These are phyloP conservation scores for Epinotia nisella DNA, from an alignment of 2,888 invertebrate species.

Conservation along the genomic window DNA sequence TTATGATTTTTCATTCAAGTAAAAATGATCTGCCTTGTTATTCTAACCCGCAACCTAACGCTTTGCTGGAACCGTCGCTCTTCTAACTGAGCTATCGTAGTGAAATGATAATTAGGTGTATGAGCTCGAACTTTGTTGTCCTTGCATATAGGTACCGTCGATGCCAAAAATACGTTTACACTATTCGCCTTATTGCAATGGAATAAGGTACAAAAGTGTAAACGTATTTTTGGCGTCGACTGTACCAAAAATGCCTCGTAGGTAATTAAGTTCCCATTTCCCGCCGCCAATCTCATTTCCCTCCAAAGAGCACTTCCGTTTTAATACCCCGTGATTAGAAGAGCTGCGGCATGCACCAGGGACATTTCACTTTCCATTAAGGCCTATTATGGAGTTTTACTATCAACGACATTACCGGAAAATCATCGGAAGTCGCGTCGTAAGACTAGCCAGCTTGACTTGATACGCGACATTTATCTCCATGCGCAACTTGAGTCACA, in stretches of 20 bases:
- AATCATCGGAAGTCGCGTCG: slow-evolving; percentile 34
- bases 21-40: too few species aligned
- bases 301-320: slow-evolving; percentile 8
- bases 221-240: too few species aligned
- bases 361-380: slow-evolving; percentile 25
- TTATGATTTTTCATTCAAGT: too few species aligned
- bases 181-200: too few species aligned
- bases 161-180: too few species aligned
- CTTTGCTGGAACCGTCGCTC: too few species aligned
- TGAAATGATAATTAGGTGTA: not conserved
- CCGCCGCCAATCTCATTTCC: slow-evolving; percentile 19
- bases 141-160: too few species aligned
- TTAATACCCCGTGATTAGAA: slow-evolving; percentile 4
- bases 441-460: slow-evolving; percentile 9
- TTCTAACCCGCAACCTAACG: too few species aligned
- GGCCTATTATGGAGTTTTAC: slow-evolving; percentile 23
- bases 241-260: slow-evolving; percentile 17
- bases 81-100: not conserved
- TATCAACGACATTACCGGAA: slow-evolving; percentile 36
- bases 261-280: slow-evolving; percentile 22
- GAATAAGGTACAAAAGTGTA: too few species aligned
- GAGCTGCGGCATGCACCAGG: not conserved
- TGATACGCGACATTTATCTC: slow-evolving; percentile 25
- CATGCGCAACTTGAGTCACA: slow-evolving; percentile 22
- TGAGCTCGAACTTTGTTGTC: not conserved